Evolutionary conservation across 2,113 vertebrate species (phyloP), one percentile per base, ranked within the genome.

Genomic region (Pyxicephalus adspersus): DNA sequence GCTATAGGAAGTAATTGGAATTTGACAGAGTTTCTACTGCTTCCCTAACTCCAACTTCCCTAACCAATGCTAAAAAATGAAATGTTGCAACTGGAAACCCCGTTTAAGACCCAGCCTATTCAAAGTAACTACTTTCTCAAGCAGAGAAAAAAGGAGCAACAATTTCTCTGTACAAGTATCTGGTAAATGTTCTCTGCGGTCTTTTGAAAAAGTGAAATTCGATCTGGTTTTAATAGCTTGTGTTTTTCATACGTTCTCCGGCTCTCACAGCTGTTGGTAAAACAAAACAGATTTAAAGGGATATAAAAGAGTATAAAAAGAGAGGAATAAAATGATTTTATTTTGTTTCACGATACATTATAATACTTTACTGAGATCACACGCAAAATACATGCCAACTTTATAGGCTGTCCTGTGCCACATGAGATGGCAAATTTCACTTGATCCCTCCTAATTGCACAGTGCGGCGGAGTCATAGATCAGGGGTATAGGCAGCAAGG

Each of bases 231-330:
- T 74, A 74, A 73, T 73, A 73, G 68, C 60, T 15, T 61, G 78
- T 73, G 68, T 81, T 81, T 73, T 81, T 81, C 68, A 65, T 73
- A 65, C 60, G 57, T 81, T 74, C 73, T 54, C 78, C 79, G 55
- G 79, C 79, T 19, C 79, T 64, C 68, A 28, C 79, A 81, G 79
- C 68, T 74, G 79, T 81, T 65, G 79, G 79, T 73, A 74, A 81
- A 81, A 57, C 60, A 64, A 81, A 81, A 81, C 68, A 73, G 68
- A 74, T 74, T 81, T 52, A 28, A 81, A 81, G 60, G 68, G 34
- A 74, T 65, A 73, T 72, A 72, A 74, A 81, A 73, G 70, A 73
- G 38, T 67, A 79, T 58, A 67, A 67, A 68, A 60, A 68, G 31
- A 15, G 15, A 20, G 58, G 58, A 81, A 73, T 52, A 68, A 45